These are phyloP conservation scores for Orientallactaga bullata DNA, from an alignment of 2,113 vertebrate species.

Conservation along the genomic window DNA sequence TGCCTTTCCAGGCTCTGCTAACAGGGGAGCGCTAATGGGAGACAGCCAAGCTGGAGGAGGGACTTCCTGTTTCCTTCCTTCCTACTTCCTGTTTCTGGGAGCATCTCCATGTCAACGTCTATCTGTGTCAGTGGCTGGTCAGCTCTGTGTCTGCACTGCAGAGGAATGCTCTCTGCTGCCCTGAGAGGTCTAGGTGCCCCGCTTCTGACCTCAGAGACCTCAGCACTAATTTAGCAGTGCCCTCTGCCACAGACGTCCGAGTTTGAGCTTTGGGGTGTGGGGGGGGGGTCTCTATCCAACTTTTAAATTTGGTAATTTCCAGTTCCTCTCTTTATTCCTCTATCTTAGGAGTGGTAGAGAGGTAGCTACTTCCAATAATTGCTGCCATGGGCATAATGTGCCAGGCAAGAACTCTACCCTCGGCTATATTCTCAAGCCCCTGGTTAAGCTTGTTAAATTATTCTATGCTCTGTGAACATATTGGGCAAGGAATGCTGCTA, in stretches of 20 bases:
- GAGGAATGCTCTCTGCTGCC: not conserved
- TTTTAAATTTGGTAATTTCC: not conserved
- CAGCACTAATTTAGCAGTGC: not conserved
- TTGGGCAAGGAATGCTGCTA: too few relatives aligned
- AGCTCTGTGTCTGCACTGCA: not conserved
- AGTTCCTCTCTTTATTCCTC: not conserved
- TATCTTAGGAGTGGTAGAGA: not conserved
- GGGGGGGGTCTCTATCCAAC: not conserved
- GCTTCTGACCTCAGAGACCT: not conserved
- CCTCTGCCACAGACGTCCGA: not conserved
- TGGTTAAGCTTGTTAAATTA: too few relatives aligned
- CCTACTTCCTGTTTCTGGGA: constrained; percentile 35
- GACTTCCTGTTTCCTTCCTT: constrained; percentile 27
- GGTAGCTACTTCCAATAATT: not conserved
- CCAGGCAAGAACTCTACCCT: not conserved
- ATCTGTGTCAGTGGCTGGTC: rapidly evolving
- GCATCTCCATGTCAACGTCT: not conserved
- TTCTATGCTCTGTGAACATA: too few relatives aligned
- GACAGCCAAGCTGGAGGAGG: not conserved
- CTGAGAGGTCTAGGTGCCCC: not conserved
- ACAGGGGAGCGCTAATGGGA: not conserved
- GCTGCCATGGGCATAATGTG: not conserved
- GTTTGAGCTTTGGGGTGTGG: not conserved
- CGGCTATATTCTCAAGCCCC: not conserved
- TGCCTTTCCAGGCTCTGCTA: not conserved